Evolutionary conservation across 2,113 vertebrate species (phyloP).

Genomic region (Trematocara variabile): DNA sequence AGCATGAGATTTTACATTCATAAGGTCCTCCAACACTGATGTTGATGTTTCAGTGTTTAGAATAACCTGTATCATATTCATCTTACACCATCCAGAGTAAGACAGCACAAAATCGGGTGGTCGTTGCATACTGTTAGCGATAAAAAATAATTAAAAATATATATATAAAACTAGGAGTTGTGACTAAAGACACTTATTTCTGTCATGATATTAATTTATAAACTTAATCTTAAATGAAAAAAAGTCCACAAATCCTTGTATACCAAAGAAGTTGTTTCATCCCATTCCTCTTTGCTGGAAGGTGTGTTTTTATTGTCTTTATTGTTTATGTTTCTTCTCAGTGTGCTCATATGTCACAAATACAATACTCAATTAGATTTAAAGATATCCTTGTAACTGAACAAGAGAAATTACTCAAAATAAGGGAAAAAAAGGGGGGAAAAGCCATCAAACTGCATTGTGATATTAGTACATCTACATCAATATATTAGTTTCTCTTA

Average conservation of each 20-base stretch:
- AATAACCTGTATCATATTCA: background rate
- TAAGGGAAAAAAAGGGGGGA: background rate
- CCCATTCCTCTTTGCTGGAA: background rate
- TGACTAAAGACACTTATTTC: conserved; percentile 17
- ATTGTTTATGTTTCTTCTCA: background rate
- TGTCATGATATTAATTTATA: background rate
- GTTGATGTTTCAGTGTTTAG: background rate
- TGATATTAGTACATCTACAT: background rate
- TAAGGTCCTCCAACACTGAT: background rate
- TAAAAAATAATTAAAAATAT: background rate
- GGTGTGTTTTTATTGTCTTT: background rate
- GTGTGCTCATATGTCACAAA: background rate
- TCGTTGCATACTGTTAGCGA: conserved; percentile 34
- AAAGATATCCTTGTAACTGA: background rate
- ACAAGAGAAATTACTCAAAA: background rate
- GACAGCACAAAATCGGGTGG: conserved; percentile 1
- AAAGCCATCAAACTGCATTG: background rate
- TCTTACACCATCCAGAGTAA: background rate
- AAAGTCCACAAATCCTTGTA: background rate
- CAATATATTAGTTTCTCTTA: background rate
- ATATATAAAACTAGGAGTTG: conserved; percentile 1
- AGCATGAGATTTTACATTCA: background rate
- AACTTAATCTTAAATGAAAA: background rate
- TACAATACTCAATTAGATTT: background rate
- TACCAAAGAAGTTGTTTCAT: background rate